phyloP scores from a whole-genome alignment of 2,888 invertebrate genomes.

The Cosmia trapezina region DNA sequence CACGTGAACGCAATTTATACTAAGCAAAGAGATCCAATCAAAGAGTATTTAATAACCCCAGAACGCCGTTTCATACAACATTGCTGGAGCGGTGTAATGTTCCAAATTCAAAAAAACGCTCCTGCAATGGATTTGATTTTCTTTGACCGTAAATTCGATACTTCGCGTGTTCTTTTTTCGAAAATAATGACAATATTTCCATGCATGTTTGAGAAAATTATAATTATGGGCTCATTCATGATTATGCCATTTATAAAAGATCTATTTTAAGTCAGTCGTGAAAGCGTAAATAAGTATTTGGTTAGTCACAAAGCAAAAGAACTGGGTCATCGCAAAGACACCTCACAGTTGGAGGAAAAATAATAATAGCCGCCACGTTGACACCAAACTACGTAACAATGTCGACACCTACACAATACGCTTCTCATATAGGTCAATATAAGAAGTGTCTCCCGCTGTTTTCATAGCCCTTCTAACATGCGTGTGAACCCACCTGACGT shows the following conservation, averaged over 20 bases:
- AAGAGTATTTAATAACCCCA: no score
- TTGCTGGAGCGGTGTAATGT: no score
- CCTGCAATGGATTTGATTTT: no score
- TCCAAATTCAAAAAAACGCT: no score
- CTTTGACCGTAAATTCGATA: no score
- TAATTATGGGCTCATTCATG: neutral
- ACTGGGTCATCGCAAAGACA: constrained; percentile 4
- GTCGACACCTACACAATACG: neutral
- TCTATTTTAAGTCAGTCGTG: neutral
- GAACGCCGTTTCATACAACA: no score
- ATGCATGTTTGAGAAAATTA: no score
- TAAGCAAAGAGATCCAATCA: no score
- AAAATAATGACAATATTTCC: no score
- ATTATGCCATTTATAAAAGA: neutral
- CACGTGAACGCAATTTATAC: no score
- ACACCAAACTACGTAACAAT: constrained; percentile 3
- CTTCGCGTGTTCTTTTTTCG: no score
- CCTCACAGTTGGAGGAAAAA: neutral
- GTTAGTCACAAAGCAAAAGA: neutral
- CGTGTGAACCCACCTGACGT: constrained; percentile 63
- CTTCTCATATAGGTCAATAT: constrained; percentile 1
- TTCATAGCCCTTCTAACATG: constrained; percentile 50
- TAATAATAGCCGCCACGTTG: constrained; percentile 1
- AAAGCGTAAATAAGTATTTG: neutral
- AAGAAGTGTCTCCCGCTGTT: constrained; percentile 25